Conservation (phyloP, 2,888 invertebrate species). For the Bedellia somnulentella region DNA sequence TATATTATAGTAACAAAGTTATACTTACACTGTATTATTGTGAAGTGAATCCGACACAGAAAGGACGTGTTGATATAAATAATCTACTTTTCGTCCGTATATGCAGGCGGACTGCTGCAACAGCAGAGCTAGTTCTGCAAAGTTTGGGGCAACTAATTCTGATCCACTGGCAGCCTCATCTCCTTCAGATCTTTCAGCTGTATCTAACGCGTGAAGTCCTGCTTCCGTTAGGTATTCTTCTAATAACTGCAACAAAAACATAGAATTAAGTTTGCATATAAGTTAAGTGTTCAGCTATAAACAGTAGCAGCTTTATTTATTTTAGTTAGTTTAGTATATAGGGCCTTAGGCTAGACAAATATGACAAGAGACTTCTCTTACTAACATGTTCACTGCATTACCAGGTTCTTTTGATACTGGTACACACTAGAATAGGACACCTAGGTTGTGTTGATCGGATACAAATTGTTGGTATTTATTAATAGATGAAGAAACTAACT, state of each 20-base stretch:
- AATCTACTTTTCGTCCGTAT: conserved; percentile 75
- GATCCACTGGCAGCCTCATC: neutral
- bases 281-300: no score
- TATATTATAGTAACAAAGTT: no score
- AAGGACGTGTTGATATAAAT: conserved; percentile 43
- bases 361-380: no score
- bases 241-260: conserved; percentile 45
- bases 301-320: no score
- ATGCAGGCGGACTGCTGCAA: conserved; percentile 72
- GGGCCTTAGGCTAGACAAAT: no score
- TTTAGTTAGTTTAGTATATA: no score
- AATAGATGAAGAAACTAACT: no score
- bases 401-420: no score
- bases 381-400: no score
- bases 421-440: no score
- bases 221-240: conserved; percentile 61
- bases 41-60: conserved; percentile 32
- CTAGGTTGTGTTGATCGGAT: no score
- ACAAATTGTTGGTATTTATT: no score
- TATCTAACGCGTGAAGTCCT: conserved; percentile 32
- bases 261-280: conserved; percentile 8
- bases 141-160: conserved; percentile 64
- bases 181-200: conserved; percentile 8
- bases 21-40: conserved; percentile 20
- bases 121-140: conserved; percentile 76